These are phyloP conservation scores for Coracopsis vasa DNA, from an alignment of 2,113 vertebrate species.

Conservation along the genomic window DNA sequence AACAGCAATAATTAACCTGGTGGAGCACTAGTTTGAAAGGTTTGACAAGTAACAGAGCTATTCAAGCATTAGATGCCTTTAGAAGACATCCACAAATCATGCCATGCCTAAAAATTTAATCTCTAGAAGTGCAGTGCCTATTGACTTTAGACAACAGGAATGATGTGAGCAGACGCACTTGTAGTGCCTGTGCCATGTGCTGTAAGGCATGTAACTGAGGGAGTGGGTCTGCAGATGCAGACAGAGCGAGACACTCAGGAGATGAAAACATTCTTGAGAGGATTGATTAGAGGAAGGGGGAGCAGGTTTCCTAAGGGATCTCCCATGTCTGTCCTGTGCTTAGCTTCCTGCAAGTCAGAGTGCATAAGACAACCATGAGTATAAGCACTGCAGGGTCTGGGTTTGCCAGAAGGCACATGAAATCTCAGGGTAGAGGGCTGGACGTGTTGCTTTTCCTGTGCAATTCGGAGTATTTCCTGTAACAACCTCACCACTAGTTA, in stretches of 20 bases:
- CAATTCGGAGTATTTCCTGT: neutral
- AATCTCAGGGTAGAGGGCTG: neutral
- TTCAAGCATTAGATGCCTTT: neutral
- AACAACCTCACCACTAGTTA: neutral
- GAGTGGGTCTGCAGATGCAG: neutral
- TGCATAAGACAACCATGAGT: neutral
- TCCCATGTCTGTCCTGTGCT: neutral
- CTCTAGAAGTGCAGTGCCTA: neutral
- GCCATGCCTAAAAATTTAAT: neutral
- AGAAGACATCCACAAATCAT: neutral
- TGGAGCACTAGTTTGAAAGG: neutral
- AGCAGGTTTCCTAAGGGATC: neutral
- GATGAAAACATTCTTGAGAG: neutral
- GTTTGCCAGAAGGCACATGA: neutral
- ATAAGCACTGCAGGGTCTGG: neutral
- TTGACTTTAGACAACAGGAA: neutral
- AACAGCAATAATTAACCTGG: neutral
- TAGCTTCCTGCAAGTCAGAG: neutral
- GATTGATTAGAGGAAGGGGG: neutral
- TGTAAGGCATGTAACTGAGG: neutral
- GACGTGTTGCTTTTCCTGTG: neutral
- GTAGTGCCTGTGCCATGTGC: neutral
- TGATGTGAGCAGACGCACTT: neutral
- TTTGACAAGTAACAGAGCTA: neutral
- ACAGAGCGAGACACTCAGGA: neutral